Conservation (phyloP, 1,140 invertebrate species). For the Proctacanthus coquilletti region DNA sequence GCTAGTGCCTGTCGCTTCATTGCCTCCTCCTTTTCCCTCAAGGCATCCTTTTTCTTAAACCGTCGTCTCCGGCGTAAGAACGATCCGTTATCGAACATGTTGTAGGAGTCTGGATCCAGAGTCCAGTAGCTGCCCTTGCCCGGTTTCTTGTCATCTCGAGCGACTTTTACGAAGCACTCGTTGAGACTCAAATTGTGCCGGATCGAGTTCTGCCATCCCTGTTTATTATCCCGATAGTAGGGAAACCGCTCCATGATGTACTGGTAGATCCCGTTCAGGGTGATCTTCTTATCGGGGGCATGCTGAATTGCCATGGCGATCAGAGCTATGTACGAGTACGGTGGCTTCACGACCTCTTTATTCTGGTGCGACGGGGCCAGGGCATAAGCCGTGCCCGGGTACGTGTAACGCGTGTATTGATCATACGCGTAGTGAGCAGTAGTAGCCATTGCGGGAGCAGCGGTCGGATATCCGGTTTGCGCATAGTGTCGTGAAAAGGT, state of each 20-base stretch:
- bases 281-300: slow-evolving; percentile 83
- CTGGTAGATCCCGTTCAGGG: slow-evolving; percentile 95
- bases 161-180: slow-evolving; percentile 96
- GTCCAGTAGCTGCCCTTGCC: slow-evolving; percentile 98
- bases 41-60: slow-evolving; percentile 92
- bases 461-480: slow-evolving; percentile 35
- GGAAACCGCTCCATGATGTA: slow-evolving; percentile 98
- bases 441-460: slow-evolving; percentile 33
- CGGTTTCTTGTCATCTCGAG: slow-evolving; percentile 80
- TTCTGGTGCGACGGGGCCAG: slow-evolving; percentile 53
- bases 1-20: slow-evolving; percentile 48
- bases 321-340: slow-evolving; percentile 94
- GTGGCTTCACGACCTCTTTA: slow-evolving; percentile 88
- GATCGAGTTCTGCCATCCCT: slow-evolving; percentile 91
- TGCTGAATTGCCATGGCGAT: slow-evolving; percentile 98
- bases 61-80: slow-evolving; percentile 77
- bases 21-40: slow-evolving; percentile 76
- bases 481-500: slow-evolving; percentile 40
- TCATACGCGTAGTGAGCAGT: slow-evolving; percentile 46
- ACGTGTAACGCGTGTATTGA: slow-evolving; percentile 55
- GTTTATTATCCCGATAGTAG: slow-evolving; percentile 95
- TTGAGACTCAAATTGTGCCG: slow-evolving; percentile 94
- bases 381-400: slow-evolving; percentile 34
- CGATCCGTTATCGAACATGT: slow-evolving; percentile 98
- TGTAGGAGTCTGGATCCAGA: slow-evolving; percentile 87